phyloP scores from a whole-genome alignment of 2,113 vertebrate genomes.

The Rhabdornis inornatus region DNA sequence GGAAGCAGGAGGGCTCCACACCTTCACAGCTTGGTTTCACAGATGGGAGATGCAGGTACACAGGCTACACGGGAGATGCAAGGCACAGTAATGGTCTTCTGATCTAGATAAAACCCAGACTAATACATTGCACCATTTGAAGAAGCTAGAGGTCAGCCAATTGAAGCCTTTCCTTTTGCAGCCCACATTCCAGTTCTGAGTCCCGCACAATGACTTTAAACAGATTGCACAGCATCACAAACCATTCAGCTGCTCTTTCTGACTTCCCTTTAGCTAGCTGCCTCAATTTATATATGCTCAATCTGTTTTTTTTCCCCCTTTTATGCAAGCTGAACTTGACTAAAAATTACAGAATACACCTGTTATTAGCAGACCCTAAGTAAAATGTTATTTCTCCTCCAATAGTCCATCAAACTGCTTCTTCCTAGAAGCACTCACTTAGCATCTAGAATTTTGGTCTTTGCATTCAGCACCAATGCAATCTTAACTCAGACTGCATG shows the following conservation, averaged over 20 bases:
- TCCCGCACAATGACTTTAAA: neutral
- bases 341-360: neutral
- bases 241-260: neutral
- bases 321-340: neutral
- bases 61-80: neutral
- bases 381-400: neutral
- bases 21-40: neutral
- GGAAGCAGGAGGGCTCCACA: neutral
- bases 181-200: neutral
- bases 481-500: neutral
- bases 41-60: neutral
- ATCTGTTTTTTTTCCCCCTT: fast-evolving
- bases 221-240: neutral
- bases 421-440: neutral
- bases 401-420: neutral
- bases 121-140: neutral
- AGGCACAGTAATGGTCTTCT: neutral
- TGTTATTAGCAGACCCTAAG: neutral
- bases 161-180: neutral
- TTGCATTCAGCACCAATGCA: neutral
- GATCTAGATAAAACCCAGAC: neutral
- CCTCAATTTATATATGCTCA: neutral
- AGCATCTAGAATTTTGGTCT: neutral
- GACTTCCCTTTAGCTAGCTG: neutral
- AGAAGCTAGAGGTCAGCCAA: neutral